Evolutionary conservation across 1,140 invertebrate species (phyloP).

Genomic region (Leptinotarsa lineolata): DNA sequence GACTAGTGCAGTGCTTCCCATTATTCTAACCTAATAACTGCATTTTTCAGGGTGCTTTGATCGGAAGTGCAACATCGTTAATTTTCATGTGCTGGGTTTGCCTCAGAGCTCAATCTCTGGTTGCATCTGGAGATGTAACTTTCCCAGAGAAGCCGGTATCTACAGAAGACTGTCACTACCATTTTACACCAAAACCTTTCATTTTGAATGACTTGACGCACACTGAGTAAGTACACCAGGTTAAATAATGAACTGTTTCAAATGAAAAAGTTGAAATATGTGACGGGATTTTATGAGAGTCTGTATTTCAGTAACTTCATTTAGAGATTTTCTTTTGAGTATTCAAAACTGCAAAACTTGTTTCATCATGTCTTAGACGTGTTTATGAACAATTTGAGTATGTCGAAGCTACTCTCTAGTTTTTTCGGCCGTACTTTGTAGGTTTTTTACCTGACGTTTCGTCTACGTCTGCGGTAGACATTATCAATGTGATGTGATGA

Average conservation of each 20-base stretch:
- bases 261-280: no score
- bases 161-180: slow-evolving; percentile 74
- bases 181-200: slow-evolving; percentile 56
- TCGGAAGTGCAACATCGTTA: slow-evolving; percentile 74
- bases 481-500: no score
- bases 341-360: no score
- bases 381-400: no score
- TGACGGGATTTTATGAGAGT: no score
- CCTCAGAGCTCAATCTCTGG: slow-evolving; percentile 74
- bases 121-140: slow-evolving; percentile 64
- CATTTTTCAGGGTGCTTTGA: slow-evolving; percentile 73
- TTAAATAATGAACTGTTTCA: background rate
- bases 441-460: no score
- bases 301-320: background rate
- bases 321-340: background rate
- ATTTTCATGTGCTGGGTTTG: slow-evolving; percentile 82
- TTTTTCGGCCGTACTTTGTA: no score
- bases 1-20: no score
- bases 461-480: no score
- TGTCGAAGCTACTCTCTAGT: no score
- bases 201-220: slow-evolving; percentile 39
- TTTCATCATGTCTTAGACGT: no score
- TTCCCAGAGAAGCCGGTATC: slow-evolving; percentile 69
- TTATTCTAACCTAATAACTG: no score
- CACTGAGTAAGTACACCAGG: slow-evolving; percentile 46